These are phyloP conservation scores for Muricea muricata DNA, from an alignment of 92 coral and sea anemone species.

Conservation along the genomic window DNA sequence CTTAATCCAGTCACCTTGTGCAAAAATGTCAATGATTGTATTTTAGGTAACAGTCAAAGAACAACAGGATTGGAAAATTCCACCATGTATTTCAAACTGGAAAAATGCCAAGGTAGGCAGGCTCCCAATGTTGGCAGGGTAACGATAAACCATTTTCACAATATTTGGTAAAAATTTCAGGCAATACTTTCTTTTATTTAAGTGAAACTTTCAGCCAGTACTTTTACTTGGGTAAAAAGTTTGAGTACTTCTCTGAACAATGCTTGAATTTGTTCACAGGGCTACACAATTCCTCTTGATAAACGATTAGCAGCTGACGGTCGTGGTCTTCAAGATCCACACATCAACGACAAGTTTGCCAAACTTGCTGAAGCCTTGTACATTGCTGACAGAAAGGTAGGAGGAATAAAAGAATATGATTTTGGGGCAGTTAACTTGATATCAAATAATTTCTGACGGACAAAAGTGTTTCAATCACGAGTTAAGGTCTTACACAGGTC, in stretches of 20 bases:
- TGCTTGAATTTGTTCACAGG: constrained; percentile 38
- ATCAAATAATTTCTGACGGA: no score
- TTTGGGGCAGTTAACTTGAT: background rate
- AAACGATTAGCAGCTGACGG: constrained; percentile 99
- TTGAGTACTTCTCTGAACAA: no score
- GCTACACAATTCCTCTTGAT: constrained; percentile 96
- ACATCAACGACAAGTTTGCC: constrained; percentile 98
- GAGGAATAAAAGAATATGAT: background rate
- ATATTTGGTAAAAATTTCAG: no score
- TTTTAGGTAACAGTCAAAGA: constrained; percentile 93
- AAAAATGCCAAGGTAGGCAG: constrained; percentile 89
- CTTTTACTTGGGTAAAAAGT: no score
- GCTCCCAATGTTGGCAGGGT: no score
- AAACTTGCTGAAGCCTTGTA: constrained; percentile 97
- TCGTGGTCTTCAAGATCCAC: constrained; percentile 97
- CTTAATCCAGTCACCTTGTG: background rate
- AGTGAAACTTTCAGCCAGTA: no score
- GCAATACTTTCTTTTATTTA: no score
- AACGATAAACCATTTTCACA: no score
- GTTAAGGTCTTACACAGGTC: no score
- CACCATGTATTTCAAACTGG: constrained; percentile 99
- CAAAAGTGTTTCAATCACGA: no score
- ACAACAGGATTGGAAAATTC: constrained; percentile 99
- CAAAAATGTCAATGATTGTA: background rate
- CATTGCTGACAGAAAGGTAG: constrained; percentile 96